These are phyloP conservation scores for Xylophagus ater DNA, from an alignment of 2,888 invertebrate genomes.

Conservation along the genomic window DNA sequence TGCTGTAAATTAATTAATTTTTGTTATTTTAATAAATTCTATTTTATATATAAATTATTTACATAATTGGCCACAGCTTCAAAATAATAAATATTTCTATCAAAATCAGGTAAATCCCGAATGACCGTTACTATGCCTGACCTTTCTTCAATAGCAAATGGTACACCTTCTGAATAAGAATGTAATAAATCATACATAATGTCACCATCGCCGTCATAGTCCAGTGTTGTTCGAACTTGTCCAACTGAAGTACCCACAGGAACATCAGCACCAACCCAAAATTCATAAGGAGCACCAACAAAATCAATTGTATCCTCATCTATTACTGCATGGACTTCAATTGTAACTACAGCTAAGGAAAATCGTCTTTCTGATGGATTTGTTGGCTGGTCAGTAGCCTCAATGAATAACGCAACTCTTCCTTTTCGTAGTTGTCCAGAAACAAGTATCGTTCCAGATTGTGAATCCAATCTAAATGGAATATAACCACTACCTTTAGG, in stretches of 20 bases:
- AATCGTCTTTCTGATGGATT: conserved; percentile 75
- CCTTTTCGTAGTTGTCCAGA: conserved; percentile 54
- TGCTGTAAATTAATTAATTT: conserved; percentile 22
- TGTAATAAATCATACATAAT: conserved; percentile 68
- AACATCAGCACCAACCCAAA: conserved; percentile 82
- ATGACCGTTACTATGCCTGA: conserved; percentile 81
- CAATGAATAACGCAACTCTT: conserved; percentile 69
- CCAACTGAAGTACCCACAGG: conserved; percentile 77
- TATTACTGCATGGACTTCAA: conserved; percentile 52
- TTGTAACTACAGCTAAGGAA: conserved; percentile 73
- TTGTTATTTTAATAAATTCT: neutral
- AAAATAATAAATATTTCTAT: conserved; percentile 60
- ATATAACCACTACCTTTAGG: conserved; percentile 53
- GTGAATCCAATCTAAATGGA: conserved; percentile 60
- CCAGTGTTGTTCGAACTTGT: conserved; percentile 66
- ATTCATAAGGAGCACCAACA: conserved; percentile 75
- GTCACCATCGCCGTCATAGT: conserved; percentile 51
- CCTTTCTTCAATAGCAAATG: conserved; percentile 80
- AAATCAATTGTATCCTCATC: conserved; percentile 57
- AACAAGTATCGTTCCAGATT: conserved; percentile 57
- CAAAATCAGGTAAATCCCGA: conserved; percentile 57
- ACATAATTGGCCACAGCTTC: conserved; percentile 62
- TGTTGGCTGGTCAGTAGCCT: conserved; percentile 71
- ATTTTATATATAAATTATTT: conserved; percentile 20
- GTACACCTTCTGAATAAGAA: conserved; percentile 83